Base-by-base conservation (phyloP, 2,113 vertebrate species). In the Indicator indicator region DNA sequence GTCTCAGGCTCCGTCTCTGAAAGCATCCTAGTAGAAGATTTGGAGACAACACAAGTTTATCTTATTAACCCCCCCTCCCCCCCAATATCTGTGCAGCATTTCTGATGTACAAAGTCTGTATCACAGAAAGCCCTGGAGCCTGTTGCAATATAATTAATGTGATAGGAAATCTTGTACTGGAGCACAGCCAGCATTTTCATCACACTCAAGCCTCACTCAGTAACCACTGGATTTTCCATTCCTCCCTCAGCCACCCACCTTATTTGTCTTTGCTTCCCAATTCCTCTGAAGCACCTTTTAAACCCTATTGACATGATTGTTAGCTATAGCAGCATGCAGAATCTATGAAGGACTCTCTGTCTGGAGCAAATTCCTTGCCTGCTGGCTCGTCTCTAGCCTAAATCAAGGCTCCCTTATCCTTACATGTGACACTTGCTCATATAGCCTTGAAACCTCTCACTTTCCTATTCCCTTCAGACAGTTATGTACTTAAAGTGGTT, bases 151-250 rank as follows among this genome's bases (percentile, higher is more conserved):
- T 89, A 90, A 96, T 93, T 92, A 85, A 94, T 94, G 92, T 62
- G 94, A 83, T 93, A 88, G 93, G 90, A 93, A 96, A 94, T 93
- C 77, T 94, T 64, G 82, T 56, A 33, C 89, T 96, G 94, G 95
- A 94, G 85, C 77, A 64, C 40, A 59, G 95, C 93, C 96, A 96
- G 87, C 59, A 96, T 95, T 94, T 92, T 91, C 95, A 94, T 96
- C 95, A 84, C 94, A 96, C 94, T 97, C 95, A 97, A 90, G 86
- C 44, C 50, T 93, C 94, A 94, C 86, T 97, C 92, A 81, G 90
- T 93, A 95, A 96, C 90, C 86, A 90, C 93, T 89, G 86, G 95
- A 68, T 92, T 96, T 93, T 94, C 89, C 77, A 93, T 91, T 93
- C 72, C 87, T 94, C 71, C 89, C 83, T 95, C 83, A 96, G 83